phyloP scores from a whole-genome alignment of 2,797 vertebrate genomes.

The Craterocephalus amniculus region DNA sequence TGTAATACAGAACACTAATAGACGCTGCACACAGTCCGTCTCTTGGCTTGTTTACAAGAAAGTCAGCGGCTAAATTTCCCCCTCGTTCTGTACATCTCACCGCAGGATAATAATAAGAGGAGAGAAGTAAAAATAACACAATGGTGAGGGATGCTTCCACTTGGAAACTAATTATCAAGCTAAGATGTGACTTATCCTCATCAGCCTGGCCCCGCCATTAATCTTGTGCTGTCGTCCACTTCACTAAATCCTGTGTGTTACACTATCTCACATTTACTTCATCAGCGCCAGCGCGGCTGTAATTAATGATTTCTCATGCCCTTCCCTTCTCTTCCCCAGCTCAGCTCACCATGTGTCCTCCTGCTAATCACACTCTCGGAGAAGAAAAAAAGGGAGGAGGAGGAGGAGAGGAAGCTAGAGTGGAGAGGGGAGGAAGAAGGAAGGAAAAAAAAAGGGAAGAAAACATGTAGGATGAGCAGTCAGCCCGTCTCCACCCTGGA shows the following conservation, averaged over 20 bases:
- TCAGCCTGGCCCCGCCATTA: slow-evolving; percentile 86
- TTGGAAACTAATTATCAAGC: slow-evolving; percentile 88
- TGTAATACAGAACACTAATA: slow-evolving; percentile 9
- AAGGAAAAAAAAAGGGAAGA: slow-evolving; percentile 36
- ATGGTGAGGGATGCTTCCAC: slow-evolving; percentile 83
- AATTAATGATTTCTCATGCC: slow-evolving; percentile 87
- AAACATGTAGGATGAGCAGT: slow-evolving; percentile 73
- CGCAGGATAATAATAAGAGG: slow-evolving; percentile 71
- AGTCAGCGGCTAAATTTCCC: slow-evolving; percentile 38
- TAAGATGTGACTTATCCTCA: slow-evolving; percentile 86
- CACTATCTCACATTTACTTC: slow-evolving; percentile 89
- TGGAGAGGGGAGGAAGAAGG: slow-evolving; percentile 19
- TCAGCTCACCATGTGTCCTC: slow-evolving; percentile 83
- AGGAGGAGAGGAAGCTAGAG: slow-evolving; percentile 23
- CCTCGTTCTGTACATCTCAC: slow-evolving; percentile 64
- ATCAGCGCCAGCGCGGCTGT: slow-evolving; percentile 84
- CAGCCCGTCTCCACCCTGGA: slow-evolving; percentile 70
- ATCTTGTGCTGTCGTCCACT: slow-evolving; percentile 89
- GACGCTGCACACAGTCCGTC: slow-evolving; percentile 14
- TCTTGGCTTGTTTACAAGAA: slow-evolving; percentile 40
- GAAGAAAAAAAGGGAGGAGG: slow-evolving; percentile 56
- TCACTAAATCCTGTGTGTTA: slow-evolving; percentile 88
- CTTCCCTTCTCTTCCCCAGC: slow-evolving; percentile 79
- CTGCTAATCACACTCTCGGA: slow-evolving; percentile 83
- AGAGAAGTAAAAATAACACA: slow-evolving; percentile 83